Evolutionary conservation across 1,140 invertebrate genomes (phyloP), one percentile per base, ranked within the genome.

Genomic region (Trichonephila clavipes): DNA sequence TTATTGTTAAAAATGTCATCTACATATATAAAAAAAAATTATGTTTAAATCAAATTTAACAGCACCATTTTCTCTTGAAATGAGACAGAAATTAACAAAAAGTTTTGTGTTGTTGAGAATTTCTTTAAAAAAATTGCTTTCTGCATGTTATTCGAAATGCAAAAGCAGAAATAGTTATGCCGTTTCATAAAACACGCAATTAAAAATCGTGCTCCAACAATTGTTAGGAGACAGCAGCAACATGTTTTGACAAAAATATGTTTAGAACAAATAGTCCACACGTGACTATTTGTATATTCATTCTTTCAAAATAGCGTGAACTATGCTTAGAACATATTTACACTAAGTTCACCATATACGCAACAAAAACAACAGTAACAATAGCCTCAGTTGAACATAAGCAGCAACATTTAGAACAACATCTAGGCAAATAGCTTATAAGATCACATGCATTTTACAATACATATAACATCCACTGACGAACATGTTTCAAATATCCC

Each of bases 401-500:
- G 61, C 85, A 86, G 82, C 90, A 72, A 86, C 82, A 69, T 86
- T 64, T 44, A 91, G 64, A 87, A 86, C 64, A 92, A 86, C 82
- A 92, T 14, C 90, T 92, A 92, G 7, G 61, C 81, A 69, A 34
- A 83, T 87, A 92, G 58, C 83, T 58, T 92, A 92, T 82, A 92
- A 87, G 90, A 82, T 82, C 90, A 92, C 90, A 92, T 92, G 90
- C 90, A 92, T 14, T 28, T 91, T 91, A 91, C 89, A 86, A 58
- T 86, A 92, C 90, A 85, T 28, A 69, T 69, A 92, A 92, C 90
- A 92, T 66, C 61, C 59, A 92, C 10, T 92, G 24, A 92, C 83
- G 28, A 24, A 86, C 72, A 92, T 72, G 64, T 51, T 61, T 62
- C n/a, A 7, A 28, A 19, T 8, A 5, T 64, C 59, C 51, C 4